Conservation (phyloP, 2,888 invertebrate species). For the Drosophila monieri region DNA sequence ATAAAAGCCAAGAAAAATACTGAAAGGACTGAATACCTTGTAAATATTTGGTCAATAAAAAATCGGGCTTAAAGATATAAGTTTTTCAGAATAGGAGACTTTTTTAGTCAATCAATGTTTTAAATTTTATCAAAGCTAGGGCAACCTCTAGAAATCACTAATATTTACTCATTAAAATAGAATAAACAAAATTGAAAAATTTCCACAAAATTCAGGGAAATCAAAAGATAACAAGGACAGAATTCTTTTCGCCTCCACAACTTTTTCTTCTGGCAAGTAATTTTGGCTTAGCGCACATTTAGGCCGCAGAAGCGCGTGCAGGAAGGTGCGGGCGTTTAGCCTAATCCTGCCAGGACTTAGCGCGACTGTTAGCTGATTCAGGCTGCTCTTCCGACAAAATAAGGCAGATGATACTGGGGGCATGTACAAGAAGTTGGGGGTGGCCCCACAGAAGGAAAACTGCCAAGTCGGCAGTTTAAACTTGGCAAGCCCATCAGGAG, state of each 20-base stretch:
- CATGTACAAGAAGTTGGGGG: constrained; percentile 18
- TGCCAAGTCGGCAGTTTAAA: constrained; percentile 53
- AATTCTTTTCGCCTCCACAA: not conserved
- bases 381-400: constrained; percentile 19
- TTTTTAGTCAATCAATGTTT: not conserved
- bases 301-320: constrained; percentile 63
- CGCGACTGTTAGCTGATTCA: constrained; percentile 61
- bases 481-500: constrained; percentile 19
- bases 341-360: constrained; percentile 60
- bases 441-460: constrained; percentile 19
- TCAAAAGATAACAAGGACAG: constrained; percentile 39
- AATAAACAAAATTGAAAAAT: not conserved
- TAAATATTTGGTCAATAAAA: not conserved
- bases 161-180: not conserved
- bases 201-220: constrained; percentile 20
- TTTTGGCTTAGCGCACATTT: constrained; percentile 60
- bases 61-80: not conserved
- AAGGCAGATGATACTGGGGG: constrained; percentile 6
- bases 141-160: not conserved
- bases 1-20: constrained; percentile 56
- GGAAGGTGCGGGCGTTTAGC: constrained; percentile 34
- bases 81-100: not conserved
- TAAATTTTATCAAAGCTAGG: not conserved
- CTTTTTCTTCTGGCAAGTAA: constrained; percentile 36
- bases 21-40: not conserved